Evolutionary conservation across 2,888 invertebrate genomes (phyloP).

Genomic region (Andrena praecox): DNA sequence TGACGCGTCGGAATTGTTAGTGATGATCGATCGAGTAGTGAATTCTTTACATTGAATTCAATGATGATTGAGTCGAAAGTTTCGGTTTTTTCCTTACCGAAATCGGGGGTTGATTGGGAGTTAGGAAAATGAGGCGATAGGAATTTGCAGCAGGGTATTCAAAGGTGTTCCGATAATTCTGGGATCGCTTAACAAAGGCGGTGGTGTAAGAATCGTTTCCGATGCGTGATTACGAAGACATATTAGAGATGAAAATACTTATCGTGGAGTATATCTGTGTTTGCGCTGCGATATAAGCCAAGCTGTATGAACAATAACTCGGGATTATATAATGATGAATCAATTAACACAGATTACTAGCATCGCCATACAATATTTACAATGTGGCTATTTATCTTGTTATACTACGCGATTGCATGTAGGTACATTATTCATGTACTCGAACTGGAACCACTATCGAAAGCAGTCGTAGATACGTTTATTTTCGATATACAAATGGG

Average conservation of each 20-base stretch:
- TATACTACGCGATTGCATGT: neutral
- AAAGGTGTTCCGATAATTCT: too few species aligned
- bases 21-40: too few species aligned
- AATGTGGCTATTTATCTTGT: neutral
- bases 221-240: conserved; percentile 5
- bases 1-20: too few species aligned
- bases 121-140: too few species aligned
- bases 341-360: conserved; percentile 42
- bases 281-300: neutral
- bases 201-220: too few species aligned
- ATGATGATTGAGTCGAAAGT: too few species aligned
- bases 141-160: too few species aligned
- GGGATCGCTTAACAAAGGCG: too few species aligned
- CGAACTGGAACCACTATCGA: neutral
- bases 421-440: neutral
- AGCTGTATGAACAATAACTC: conserved; percentile 38
- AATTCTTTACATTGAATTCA: too few species aligned
- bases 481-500: neutral
- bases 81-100: too few species aligned
- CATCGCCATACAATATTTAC: neutral
- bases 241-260: neutral
- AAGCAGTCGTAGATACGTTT: neutral
- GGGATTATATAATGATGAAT: conserved; percentile 45
- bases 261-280: neutral
- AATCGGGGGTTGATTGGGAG: too few species aligned